Evolutionary conservation across 2,888 invertebrate genomes (phyloP).

Genomic region (Tenodera sinensis): DNA sequence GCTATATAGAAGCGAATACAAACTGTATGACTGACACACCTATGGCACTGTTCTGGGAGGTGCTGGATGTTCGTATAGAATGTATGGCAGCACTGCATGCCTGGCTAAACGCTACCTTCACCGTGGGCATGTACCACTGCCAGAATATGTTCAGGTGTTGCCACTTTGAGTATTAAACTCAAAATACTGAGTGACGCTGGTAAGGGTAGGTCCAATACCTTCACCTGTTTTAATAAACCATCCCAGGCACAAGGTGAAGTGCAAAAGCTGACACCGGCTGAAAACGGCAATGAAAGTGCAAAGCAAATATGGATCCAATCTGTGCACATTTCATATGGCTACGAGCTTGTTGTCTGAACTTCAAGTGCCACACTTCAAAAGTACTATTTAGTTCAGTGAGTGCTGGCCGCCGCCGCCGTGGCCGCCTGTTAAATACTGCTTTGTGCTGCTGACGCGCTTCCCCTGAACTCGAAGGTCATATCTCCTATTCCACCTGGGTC

Average conservation of each 20-base stretch:
- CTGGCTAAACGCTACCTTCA: no score
- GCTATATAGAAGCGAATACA: no score
- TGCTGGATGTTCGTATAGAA: no score
- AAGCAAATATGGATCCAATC: not conserved
- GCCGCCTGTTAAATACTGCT: no score
- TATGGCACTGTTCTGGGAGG: no score
- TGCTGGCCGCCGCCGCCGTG: not conserved
- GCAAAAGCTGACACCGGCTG: not conserved
- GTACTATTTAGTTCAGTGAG: not conserved
- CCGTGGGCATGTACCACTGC: no score
- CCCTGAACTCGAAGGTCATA: no score
- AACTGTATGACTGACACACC: no score
- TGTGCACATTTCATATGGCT: not conserved
- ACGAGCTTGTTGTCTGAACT: not conserved
- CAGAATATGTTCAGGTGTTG: no score
- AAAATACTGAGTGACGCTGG: not conserved
- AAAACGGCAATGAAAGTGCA: not conserved
- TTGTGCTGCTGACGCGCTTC: no score
- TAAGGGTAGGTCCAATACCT: not conserved
- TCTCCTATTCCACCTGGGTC: no score
- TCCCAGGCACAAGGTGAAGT: not conserved
- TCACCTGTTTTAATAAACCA: not conserved
- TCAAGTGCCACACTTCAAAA: not conserved
- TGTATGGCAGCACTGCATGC: no score
- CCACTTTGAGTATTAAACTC: not conserved